Evolutionary conservation across 1,140 invertebrate species (phyloP), one percentile per base, ranked within the genome.

Genomic region (Adelges cooleyi): DNA sequence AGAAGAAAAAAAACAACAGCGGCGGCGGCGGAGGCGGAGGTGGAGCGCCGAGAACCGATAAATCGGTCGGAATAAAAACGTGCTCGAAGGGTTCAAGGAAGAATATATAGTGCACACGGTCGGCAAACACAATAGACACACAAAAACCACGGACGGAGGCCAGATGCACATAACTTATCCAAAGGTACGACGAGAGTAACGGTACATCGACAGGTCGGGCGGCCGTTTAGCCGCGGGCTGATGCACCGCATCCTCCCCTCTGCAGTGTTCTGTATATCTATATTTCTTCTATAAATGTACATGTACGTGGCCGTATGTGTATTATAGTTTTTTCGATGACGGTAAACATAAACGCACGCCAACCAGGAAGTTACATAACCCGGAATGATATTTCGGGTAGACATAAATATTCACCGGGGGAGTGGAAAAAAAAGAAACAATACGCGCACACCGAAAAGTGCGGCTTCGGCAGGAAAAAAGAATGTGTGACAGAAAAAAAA

Each of bases 101-200:
- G 53, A 56, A 56, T 42, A 42, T 56, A 56, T 56, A 56, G 53
- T 56, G 53, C 53, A 56, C 33, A 56, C 52, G 36, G 36, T 42
- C 52, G 52, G 53, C 15, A 23, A 56, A 42, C 36, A 56, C 53
- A 56, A 56, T 56, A 25, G 53, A 22, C 36, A 22, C 36, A 56
- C 53, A 56, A 56, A 56, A 56, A 56, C 53, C 53, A 56, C 53
- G 54, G 54, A 59, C 38, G 53, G 53, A 22, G 53, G 53, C 38
- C 53, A 59, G 54, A 59, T 59, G 54, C 54, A 44, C 52, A 54
- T 54, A 54, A 54, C 52, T 54, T 25, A 54, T 40, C 51, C 33
- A 23, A 54, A 54, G 52, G 33, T 29, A 59, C 42, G 42, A 11
- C 11, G 25, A 25, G 29, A 17, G 20, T 59, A 59, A 59, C 54